A percentile compares a stretch with the other conserved stretches of the same genome.
phyloP scores from a whole-genome alignment of 2,113 vertebrate species.

The Gavia stellata region DNA sequence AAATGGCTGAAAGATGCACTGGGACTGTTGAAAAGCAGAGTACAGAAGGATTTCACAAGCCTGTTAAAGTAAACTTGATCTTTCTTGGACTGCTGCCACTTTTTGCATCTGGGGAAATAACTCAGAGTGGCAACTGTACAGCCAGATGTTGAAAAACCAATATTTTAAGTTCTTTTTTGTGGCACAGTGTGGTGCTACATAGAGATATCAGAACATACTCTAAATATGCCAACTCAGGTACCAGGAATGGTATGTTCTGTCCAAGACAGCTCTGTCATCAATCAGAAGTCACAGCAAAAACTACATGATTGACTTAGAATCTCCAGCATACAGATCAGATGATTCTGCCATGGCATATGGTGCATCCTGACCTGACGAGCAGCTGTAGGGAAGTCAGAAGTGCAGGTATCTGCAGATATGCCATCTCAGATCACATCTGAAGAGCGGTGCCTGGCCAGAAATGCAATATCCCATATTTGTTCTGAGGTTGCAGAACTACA shows the following conservation, averaged over 20 bases:
- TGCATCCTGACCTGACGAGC: background rate
- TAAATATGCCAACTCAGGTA: background rate
- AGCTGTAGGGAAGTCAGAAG: background rate
- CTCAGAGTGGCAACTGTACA: constrained; percentile 10
- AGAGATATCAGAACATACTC: background rate
- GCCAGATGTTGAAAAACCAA: constrained; percentile 32
- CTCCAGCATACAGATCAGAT: background rate
- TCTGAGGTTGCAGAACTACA: background rate
- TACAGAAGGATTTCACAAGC: background rate
- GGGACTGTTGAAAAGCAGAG: background rate
- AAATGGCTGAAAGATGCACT: constrained; percentile 1
- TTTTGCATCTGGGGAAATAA: constrained; percentile 44
- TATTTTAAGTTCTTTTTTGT: background rate
- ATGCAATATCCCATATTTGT: background rate
- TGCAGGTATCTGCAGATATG: constrained; percentile 33
- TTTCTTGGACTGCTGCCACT: constrained; percentile 40
- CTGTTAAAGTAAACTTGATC: constrained; percentile 1
- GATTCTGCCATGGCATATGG: background rate
- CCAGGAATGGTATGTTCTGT: background rate
- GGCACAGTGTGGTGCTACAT: background rate
- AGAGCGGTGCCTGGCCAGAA: background rate
- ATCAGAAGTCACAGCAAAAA: background rate
- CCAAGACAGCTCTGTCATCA: background rate
- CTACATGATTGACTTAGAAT: background rate
- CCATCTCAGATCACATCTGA: constrained; percentile 25